Percentiles rank a stretch among this genome's conserved stretches.
Evolutionary conservation across 2,797 vertebrate species (phyloP).

Genomic region (Lagocephalus sceleratus): DNA sequence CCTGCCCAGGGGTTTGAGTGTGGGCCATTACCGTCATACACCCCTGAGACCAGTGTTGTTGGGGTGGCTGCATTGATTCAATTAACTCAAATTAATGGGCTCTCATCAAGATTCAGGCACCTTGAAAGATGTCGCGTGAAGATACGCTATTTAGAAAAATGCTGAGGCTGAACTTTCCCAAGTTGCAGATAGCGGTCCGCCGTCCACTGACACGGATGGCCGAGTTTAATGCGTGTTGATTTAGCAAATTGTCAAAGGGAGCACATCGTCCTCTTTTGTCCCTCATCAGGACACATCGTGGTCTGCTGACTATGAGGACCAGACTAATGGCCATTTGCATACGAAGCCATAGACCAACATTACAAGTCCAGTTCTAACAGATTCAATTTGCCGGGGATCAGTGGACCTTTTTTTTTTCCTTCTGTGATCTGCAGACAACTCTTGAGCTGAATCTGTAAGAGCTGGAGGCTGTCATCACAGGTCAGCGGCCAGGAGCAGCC

Average conservation of each 20-base stretch:
- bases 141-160: constrained; percentile 42
- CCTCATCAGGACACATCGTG: no score
- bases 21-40: constrained; percentile 42
- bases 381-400: no score
- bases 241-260: constrained; percentile 32
- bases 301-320: no score
- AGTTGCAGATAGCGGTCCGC: constrained; percentile 51
- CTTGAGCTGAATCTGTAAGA: constrained; percentile 55
- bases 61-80: constrained; percentile 55
- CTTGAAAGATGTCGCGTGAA: constrained; percentile 44
- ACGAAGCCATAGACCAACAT: no score
- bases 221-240: constrained; percentile 55
- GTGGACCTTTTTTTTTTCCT: no score
- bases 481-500: constrained; percentile 23
- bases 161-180: constrained; percentile 47
- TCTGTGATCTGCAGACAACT: constrained; percentile 44
- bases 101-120: constrained; percentile 52
- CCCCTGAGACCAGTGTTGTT: constrained; percentile 38
- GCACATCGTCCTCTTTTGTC: constrained; percentile 26
- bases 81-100: constrained; percentile 68
- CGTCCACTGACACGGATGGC: constrained; percentile 40
- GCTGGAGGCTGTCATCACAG: constrained; percentile 20
- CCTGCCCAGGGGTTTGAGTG: constrained; percentile 26
- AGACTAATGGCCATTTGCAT: no score
- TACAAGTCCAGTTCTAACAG: no score